Percentiles rank a stretch among this genome's conserved stretches.
Conservation (phyloP, 1,140 invertebrate genomes). For the Diachasma alloeum region DNA sequence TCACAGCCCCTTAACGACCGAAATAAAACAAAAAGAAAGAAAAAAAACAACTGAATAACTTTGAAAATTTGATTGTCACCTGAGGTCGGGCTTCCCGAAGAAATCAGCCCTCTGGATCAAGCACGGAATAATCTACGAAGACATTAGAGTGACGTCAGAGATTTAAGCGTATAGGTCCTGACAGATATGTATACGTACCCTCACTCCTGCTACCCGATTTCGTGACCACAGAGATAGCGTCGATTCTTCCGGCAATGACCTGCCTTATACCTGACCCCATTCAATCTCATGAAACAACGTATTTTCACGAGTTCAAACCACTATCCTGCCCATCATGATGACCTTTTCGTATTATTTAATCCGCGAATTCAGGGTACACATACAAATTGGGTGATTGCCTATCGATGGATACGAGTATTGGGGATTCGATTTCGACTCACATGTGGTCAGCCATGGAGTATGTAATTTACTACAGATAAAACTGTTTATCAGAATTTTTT, state of each 20-base stretch:
- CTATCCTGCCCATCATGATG: constrained; percentile 2
- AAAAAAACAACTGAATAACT: no score
- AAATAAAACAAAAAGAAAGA: no score
- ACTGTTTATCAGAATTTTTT: no score
- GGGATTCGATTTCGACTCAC: no score
- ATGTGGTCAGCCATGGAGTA: no score
- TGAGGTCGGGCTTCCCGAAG: no score
- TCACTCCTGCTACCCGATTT: not conserved
- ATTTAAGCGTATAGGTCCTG: not conserved
- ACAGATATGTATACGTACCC: not conserved
- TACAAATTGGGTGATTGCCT: not conserved
- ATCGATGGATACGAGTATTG: not conserved
- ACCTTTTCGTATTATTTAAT: constrained; percentile 8
- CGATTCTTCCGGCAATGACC: constrained; percentile 6
- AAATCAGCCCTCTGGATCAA: no score
- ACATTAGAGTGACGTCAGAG: not conserved
- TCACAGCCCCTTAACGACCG: no score
- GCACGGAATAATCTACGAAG: not conserved
- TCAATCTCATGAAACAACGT: not conserved
- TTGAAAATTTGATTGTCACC: no score
- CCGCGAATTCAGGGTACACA: not conserved
- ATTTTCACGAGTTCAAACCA: not conserved
- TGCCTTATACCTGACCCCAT: not conserved
- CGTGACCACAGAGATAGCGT: not conserved
- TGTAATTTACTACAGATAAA: no score